Base-by-base conservation (phyloP, 2,113 vertebrate genomes). In the Myiagra hebetior region DNA sequence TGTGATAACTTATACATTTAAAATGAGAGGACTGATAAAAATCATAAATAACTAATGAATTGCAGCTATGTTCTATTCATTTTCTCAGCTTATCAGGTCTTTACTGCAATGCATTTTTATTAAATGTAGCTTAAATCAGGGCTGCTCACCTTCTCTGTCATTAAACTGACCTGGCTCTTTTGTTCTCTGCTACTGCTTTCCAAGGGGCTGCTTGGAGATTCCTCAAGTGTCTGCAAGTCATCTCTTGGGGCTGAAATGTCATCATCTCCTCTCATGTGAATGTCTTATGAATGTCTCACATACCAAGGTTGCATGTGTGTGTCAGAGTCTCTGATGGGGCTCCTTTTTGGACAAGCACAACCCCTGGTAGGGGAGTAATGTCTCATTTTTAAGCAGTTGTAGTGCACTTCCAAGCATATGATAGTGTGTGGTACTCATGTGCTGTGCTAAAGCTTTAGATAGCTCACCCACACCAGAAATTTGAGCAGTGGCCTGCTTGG, bases 21-120 rank as follows among this genome's bases (percentile, higher is more conserved):
- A 85, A 90, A 91, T 94, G 85, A 91, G 63, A 93, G 3, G 24
- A 75, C 55, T 93, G 95, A 86, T 90, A 94, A 96, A 96, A 96
- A 91, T 60, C 10, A 75, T 97, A 75, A 93, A 84, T 95, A 91
- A 93, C 24, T 81, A 92, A 94, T 90, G 68, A 95, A 87, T 92
- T 95, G 68, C 41, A 60, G 47, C 47, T 84, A 80, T 35, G 9
- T 75, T 89, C 64, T 91, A 30, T 68, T 94, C 8, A 84, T 90
- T 93, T 81, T 52, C 44, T 93, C 59, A 81, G 57, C 27, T 90
- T 94, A 64, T 49, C 60, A 41, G n/a, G 28, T 81, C 64, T 91
- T 92, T 78, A 52, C 27, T 28, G 28, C 63, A 74, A 85, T 72
- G 31, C 6, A 10, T 78, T 89, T 86, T 86, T 84, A 75, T 84